Evolutionary conservation across 2,113 vertebrate species (phyloP).

Genomic region (Rhizomys pruinosus): DNA sequence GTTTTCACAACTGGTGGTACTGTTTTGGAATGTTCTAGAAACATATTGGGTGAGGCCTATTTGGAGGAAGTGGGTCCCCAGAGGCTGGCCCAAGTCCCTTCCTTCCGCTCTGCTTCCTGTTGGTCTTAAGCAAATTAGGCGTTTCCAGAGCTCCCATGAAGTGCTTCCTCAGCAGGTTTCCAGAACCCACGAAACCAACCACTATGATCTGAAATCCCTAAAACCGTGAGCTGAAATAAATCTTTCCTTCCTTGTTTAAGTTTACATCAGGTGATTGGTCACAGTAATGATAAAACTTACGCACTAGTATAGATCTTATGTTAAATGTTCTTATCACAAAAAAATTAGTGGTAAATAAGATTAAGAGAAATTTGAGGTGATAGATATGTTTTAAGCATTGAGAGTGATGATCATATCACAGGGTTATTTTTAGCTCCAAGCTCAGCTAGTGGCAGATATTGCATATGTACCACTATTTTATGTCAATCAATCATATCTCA

Average conservation of each 20-base stretch:
- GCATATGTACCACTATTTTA: not conserved
- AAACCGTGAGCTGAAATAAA: not conserved
- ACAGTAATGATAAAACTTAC: not conserved
- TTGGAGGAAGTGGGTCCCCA: not conserved
- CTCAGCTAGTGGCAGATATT: not conserved
- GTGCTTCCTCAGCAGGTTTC: not conserved
- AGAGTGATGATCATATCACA: not conserved
- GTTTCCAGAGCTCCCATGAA: no score
- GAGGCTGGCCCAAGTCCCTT: not conserved
- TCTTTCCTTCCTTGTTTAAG: no score
- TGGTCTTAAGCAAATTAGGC: not conserved
- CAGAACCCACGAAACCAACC: not conserved
- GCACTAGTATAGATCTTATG: not conserved
- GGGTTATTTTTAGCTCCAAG: not conserved
- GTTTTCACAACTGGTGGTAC: no score
- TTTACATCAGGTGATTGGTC: not conserved
- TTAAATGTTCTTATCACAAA: not conserved
- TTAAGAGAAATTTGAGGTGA: not conserved
- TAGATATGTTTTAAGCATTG: not conserved
- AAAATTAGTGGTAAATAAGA: not conserved
- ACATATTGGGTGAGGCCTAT: not conserved
- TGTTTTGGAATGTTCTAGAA: not conserved
- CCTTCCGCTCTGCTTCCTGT: not conserved
- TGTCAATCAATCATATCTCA: not conserved
- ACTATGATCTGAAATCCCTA: not conserved